Evolutionary conservation across 1,140 invertebrate species (phyloP).

Genomic region (Temnothorax longispinosus): DNA sequence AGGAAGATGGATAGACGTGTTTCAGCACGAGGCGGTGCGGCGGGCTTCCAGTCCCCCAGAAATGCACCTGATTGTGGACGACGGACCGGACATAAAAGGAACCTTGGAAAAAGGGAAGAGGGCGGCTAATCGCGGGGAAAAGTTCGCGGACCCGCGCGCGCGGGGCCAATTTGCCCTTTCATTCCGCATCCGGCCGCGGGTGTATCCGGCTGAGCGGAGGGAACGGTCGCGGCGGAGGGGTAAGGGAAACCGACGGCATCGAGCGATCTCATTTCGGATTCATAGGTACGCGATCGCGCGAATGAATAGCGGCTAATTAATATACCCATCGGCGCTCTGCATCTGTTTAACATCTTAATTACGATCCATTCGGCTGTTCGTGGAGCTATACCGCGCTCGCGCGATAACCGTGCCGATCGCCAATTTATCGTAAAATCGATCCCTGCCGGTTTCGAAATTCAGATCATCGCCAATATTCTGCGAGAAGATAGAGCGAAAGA

Average conservation of each 20-base stretch:
- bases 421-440: slow-evolving; percentile 37
- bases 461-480: too few relatives aligned
- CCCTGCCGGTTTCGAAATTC: neutral
- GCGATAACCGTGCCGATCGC: neutral
- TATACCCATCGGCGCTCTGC: slow-evolving; percentile 28
- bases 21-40: neutral
- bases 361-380: slow-evolving; percentile 14
- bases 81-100: neutral
- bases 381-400: neutral
- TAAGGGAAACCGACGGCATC: neutral
- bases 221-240: neutral
- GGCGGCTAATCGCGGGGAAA: slow-evolving; percentile 19
- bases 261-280: slow-evolving; percentile 39
- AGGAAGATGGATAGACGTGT: slow-evolving; percentile 42
- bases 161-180: slow-evolving; percentile 19
- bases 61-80: slow-evolving; percentile 26
- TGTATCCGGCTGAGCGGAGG: too few relatives aligned
- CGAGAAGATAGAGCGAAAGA: neutral
- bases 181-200: neutral
- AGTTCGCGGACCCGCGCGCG: neutral
- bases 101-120: neutral
- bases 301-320: slow-evolving; percentile 59
- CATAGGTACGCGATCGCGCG: slow-evolving; percentile 40
- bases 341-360: slow-evolving; percentile 60
- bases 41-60: neutral